These are phyloP conservation scores for Julus scandinavius DNA, from an alignment of 2,888 invertebrate species.

Conservation along the genomic window DNA sequence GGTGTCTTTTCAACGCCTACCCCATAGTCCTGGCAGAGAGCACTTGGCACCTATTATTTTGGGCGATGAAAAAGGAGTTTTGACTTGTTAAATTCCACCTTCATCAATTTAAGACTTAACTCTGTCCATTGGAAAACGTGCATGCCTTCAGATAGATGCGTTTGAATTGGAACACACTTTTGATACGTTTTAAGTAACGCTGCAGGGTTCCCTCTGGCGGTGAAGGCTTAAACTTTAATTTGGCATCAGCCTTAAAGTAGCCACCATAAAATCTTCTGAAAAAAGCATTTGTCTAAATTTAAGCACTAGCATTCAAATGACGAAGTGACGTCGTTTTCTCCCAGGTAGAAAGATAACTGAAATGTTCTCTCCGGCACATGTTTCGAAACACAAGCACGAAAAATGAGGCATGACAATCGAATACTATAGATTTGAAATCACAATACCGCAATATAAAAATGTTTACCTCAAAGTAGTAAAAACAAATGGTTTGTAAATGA, in stretches of 20 bases:
- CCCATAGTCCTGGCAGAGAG: slow-evolving; percentile 27
- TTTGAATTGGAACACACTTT: neutral
- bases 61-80: slow-evolving; percentile 33
- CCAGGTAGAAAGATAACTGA: too few species aligned
- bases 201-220: neutral
- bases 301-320: neutral
- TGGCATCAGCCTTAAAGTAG: neutral
- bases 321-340: neutral
- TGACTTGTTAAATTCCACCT: slow-evolving; percentile 20
- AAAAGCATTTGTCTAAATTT: neutral
- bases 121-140: neutral
- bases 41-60: slow-evolving; percentile 33
- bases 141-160: neutral
- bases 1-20: slow-evolving; percentile 27
- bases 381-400: neutral
- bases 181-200: neutral
- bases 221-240: neutral
- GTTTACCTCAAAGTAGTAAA: neutral
- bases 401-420: neutral
- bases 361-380: neutral
- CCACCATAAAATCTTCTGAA: neutral
- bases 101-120: neutral
- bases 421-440: neutral
- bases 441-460: neutral
- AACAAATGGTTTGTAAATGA: neutral